Evolutionary conservation across 1,140 invertebrate species (phyloP).

Genomic region (Calliopsis andreniformis): DNA sequence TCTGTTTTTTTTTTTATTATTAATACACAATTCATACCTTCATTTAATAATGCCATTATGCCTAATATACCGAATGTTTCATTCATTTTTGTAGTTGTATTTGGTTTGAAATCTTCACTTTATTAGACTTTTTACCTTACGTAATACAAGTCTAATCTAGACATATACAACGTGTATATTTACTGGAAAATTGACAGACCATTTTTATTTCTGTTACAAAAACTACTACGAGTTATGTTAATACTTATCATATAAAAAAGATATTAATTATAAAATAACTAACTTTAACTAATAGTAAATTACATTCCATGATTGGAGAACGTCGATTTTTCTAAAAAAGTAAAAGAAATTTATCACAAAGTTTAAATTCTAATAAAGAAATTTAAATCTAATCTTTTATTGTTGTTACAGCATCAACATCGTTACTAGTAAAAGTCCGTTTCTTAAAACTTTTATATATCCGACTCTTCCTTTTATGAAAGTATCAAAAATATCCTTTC

Average conservation of each 20-base stretch:
- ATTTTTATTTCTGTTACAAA: conserved; percentile 64
- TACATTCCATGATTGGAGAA: conserved; percentile 54
- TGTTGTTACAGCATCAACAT: conserved; percentile 74
- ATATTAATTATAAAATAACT: conserved; percentile 63
- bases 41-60: conserved; percentile 2
- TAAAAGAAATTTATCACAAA: conserved; percentile 64
- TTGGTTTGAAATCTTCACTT: conserved; percentile 46
- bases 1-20: not conserved
- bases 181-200: conserved; percentile 62
- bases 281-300: conserved; percentile 54
- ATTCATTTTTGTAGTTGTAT: conserved; percentile 31
- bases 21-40: conserved; percentile 21
- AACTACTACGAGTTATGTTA: conserved; percentile 61
- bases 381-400: conserved; percentile 77
- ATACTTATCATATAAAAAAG: conserved; percentile 66
- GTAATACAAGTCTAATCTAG: conserved; percentile 53
- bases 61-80: conserved; percentile 14
- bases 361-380: conserved; percentile 67
- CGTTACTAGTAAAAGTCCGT: conserved; percentile 71
- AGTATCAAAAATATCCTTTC: conserved; percentile 83
- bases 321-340: conserved; percentile 58
- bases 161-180: conserved; percentile 53
- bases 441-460: conserved; percentile 71
- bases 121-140: conserved; percentile 44
- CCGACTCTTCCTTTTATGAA: conserved; percentile 80